These are phyloP conservation scores for Notothenia coriiceps DNA, from an alignment of 2,113 vertebrate species.

Conservation along the genomic window DNA sequence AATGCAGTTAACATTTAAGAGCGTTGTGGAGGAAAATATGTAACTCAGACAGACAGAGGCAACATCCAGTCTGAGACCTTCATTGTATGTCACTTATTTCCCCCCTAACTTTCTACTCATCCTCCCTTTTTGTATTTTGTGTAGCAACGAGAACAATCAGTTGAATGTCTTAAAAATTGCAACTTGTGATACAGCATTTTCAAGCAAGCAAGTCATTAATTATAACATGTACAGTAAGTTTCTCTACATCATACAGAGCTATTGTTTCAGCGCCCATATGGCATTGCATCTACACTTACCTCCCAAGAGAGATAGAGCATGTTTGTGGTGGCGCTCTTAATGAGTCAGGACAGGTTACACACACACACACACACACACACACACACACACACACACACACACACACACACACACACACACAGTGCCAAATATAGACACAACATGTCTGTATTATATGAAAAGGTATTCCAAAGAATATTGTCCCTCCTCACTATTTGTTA, in stretches of 20 bases:
- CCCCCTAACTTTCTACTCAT: neutral
- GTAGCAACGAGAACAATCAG: neutral
- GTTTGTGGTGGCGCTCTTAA: conserved; percentile 61
- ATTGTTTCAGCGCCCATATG: conserved; percentile 54
- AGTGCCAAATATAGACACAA: neutral
- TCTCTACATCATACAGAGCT: neutral
- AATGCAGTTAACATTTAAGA: neutral
- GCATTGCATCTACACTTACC: conserved; percentile 34
- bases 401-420: too few relatives aligned
- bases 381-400: too few relatives aligned
- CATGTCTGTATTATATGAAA: conserved; percentile 9
- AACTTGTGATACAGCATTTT: neutral
- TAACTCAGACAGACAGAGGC: conserved; percentile 32
- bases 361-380: too few relatives aligned
- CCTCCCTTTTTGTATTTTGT: neutral
- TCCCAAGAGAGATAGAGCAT: conserved; percentile 43
- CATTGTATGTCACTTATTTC: conserved; percentile 8
- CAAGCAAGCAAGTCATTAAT: neutral
- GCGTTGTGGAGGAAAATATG: conserved; percentile 9
- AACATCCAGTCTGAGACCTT: conserved; percentile 41
- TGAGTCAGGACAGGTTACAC: conserved; percentile 61
- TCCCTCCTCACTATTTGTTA: neutral
- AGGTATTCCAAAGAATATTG: conserved; percentile 3
- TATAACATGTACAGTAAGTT: neutral
- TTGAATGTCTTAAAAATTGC: neutral